These are phyloP conservation scores for Cladopsammia gracilis DNA, from an alignment of 64 coral and sea anemone genomes.

Conservation along the genomic window DNA sequence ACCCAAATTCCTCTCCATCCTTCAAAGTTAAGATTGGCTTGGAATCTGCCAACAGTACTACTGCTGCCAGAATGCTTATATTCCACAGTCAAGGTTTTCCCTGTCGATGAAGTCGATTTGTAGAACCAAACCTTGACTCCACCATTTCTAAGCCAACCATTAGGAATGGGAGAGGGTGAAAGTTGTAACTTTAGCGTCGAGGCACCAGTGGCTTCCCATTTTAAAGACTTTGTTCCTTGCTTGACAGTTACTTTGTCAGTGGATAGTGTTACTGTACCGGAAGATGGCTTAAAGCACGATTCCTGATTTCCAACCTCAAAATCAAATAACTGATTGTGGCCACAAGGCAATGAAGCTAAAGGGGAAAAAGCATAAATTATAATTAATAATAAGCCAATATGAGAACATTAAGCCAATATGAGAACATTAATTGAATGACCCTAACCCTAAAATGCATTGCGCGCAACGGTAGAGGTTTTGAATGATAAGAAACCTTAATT, in stretches of 20 bases:
- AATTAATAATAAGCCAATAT: no score
- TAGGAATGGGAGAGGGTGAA: background rate
- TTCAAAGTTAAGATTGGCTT: slow-evolving; percentile 17
- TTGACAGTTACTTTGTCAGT: background rate
- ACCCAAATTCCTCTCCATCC: slow-evolving; percentile 24
- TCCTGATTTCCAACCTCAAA: background rate
- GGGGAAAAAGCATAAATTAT: background rate
- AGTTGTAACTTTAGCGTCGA: background rate
- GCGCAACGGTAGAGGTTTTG: no score
- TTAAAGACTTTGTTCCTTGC: background rate
- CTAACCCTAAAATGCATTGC: no score
- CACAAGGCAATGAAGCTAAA: background rate
- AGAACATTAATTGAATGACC: no score
- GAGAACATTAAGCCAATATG: no score
- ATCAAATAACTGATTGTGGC: background rate
- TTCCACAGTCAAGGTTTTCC: background rate
- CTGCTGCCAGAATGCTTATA: background rate
- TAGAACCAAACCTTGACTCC: slow-evolving; percentile 62
- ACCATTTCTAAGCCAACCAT: background rate
- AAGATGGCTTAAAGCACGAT: background rate
- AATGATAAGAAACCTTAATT: no score
- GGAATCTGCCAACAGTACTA: background rate
- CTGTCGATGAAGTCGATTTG: background rate
- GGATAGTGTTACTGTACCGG: background rate
- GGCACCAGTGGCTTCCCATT: background rate